Conservation (phyloP, 2,113 vertebrate genomes). For the Sinocyclocheilus maitianheensis region DNA sequence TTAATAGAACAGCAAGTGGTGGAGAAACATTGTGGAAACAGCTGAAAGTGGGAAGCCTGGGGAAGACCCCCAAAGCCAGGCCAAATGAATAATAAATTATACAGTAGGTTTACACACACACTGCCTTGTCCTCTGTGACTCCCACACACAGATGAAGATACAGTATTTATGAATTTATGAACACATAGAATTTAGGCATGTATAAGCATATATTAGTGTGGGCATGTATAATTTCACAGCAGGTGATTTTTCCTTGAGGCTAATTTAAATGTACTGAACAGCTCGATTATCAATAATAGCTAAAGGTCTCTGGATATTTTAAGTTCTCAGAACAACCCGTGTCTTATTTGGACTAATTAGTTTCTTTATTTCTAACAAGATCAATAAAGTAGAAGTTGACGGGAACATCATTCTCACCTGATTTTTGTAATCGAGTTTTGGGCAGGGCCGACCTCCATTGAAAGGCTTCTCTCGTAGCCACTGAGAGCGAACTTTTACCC, state of each 20-base stretch:
- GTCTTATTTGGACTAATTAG: background rate
- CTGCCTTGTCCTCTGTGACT: background rate
- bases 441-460: conserved; percentile 85
- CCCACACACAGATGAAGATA: background rate
- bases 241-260: background rate
- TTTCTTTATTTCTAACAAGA: background rate
- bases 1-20: background rate
- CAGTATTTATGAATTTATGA: background rate
- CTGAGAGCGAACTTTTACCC: conserved; percentile 80
- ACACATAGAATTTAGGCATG: background rate
- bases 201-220: background rate
- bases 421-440: conserved; percentile 85
- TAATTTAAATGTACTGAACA: background rate
- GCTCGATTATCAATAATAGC: background rate
- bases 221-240: background rate
- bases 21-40: background rate
- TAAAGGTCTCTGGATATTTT: background rate
- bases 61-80: background rate
- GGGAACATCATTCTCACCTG: conserved; percentile 78
- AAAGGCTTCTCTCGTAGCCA: conserved; percentile 89
- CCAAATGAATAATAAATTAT: conserved; percentile 25
- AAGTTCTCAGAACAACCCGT: background rate
- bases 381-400: background rate
- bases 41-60: background rate
- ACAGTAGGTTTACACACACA: conserved; percentile 22